Percentiles rank a stretch among this genome's conserved stretches.
Evolutionary conservation across 2,113 vertebrate species (phyloP).

Genomic region (Ochotona princeps): DNA sequence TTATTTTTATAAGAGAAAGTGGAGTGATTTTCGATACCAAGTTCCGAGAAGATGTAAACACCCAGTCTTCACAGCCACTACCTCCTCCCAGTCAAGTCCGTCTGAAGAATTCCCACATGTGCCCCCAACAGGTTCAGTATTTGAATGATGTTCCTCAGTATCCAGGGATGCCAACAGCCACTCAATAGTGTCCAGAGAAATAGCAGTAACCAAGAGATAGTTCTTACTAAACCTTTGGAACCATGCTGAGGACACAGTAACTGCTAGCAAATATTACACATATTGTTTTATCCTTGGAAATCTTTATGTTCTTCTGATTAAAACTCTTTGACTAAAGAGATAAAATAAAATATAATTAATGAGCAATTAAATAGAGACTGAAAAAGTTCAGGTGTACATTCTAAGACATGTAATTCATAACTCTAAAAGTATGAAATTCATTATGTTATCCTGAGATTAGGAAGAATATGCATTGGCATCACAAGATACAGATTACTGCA

Average conservation of each 20-base stretch:
- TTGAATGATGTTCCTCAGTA: neutral
- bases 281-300: neutral
- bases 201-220: neutral
- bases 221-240: neutral
- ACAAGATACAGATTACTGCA: neutral
- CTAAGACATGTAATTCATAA: neutral
- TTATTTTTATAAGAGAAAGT: neutral
- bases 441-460: constrained; percentile 18
- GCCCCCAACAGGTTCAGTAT: neutral
- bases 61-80: neutral
- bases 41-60: neutral
- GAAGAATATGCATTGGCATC: neutral
- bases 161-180: neutral
- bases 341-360: constrained; percentile 29
- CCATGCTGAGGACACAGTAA: neutral
- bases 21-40: neutral
- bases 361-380: neutral
- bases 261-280: neutral
- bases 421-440: neutral
- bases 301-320: neutral
- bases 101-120: neutral
- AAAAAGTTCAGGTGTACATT: neutral
- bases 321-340: neutral
- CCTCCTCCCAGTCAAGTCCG: neutral
- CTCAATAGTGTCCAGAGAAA: neutral